Base-by-base conservation (phyloP, 2,797 vertebrate species). In the Artibeus jamaicensis region DNA sequence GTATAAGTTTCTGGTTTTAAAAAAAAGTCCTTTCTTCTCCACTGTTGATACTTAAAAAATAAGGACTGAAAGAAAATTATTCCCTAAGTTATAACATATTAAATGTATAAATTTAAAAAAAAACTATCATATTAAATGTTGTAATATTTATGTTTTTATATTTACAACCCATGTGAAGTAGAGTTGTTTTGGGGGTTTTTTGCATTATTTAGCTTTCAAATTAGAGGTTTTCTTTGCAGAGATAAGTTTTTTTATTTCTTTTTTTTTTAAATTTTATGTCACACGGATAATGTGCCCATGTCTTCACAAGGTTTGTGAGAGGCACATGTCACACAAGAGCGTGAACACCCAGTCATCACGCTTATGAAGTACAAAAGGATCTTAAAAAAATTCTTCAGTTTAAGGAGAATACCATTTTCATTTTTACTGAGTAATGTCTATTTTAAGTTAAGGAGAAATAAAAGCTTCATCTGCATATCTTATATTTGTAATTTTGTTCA, bases 401-500 rank as follows among this genome's bases (percentile, higher is more conserved):
- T 3, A 57, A 65, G 32, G 90, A 59, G 34, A 53, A 39, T 88
- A 22, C 11, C 4, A 70, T 70, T 95, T 76, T 10, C 9, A 76
- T 93, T 89, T 93, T 89, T 24, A 82, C 73, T 94, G 16, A 83
- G n/a, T 65, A 96, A 37, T 90, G 9, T 34, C 10, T 65, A 21
- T 46, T 55, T 26, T 93, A 83, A 78, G 11, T 79, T 83, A 87
- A 89, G 76, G 46, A 65, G n/a, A 92, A 82, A 62, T 91, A 88
- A 77, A 89, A 88, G 0, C 1, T 34, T 79, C 84, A 65, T 89
- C 15, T 55, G 2, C 62, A 5, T 86, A 46, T 26, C 39, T 86
- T 90, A 39, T 48, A 32, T 91, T 93, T 89, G 18, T 83, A 67
- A 79, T 93, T 97, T 93, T 85, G 0, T 96, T 94, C 68, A 92